Percentiles rank a stretch among this genome's conserved stretches.
These are phyloP conservation scores for Lepus townsendii DNA, from an alignment of 2,797 vertebrate genomes.

Conservation along the genomic window DNA sequence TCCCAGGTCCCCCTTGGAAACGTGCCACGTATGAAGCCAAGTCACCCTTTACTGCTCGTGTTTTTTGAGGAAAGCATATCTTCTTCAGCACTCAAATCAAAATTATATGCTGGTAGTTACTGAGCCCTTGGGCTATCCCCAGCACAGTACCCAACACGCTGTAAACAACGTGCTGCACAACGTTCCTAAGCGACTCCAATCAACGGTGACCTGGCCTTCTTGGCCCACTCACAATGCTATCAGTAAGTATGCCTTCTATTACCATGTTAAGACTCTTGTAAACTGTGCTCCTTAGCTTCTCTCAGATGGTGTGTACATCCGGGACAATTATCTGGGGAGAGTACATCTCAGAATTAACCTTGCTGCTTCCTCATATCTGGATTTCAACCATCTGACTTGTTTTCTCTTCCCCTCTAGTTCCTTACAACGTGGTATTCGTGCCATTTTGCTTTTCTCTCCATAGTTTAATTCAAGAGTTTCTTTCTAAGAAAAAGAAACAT, in stretches of 20 bases:
- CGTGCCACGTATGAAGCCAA: slow-evolving; percentile 30
- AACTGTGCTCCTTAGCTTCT: background rate
- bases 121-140: background rate
- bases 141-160: background rate
- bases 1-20: slow-evolving; percentile 80
- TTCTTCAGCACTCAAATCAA: slow-evolving; percentile 55
- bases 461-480: slow-evolving; percentile 34
- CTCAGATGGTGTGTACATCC: background rate
- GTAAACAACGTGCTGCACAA: background rate
- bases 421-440: background rate
- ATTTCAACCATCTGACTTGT: background rate
- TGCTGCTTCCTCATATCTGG: background rate
- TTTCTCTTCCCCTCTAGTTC: background rate
- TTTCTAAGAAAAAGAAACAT: slow-evolving; percentile 52
- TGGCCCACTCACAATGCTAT: rapidly evolving
- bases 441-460: background rate
- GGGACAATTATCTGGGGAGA: background rate
- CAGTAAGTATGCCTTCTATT: rapidly evolving
- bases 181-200: rapidly evolving
- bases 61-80: slow-evolving; percentile 58
- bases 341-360: background rate
- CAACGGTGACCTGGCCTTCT: background rate
- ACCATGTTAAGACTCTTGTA: background rate
- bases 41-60: slow-evolving; percentile 58
- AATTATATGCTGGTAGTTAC: slow-evolving; percentile 59